A percentile compares a stretch with the other conserved stretches of the same genome.
These are phyloP conservation scores for Pavo muticus DNA, from an alignment of 2,113 vertebrate genomes.

Conservation along the genomic window DNA sequence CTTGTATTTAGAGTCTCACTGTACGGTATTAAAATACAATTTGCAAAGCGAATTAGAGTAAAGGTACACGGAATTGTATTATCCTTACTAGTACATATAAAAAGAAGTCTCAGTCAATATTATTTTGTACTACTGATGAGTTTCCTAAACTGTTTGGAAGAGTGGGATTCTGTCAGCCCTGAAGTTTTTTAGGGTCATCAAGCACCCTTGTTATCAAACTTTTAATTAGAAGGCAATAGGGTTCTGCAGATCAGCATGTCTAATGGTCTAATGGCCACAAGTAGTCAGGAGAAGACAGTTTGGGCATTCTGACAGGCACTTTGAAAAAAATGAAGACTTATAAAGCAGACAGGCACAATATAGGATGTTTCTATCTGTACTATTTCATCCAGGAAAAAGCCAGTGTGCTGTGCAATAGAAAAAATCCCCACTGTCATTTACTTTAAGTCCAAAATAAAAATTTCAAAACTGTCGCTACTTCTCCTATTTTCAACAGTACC, in stretches of 20 bases:
- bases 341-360: background rate
- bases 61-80: constrained; percentile 14
- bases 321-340: background rate
- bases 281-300: background rate
- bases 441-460: background rate
- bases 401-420: constrained; percentile 47
- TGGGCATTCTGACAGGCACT: background rate
- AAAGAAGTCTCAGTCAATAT: constrained; percentile 29
- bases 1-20: constrained; percentile 57
- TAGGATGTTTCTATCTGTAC: background rate
- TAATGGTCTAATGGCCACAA: background rate
- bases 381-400: constrained; percentile 20
- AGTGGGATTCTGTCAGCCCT: constrained; percentile 3
- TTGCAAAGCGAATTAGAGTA: constrained; percentile 43
- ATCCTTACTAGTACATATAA: constrained; percentile 1
- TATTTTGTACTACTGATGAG: constrained; percentile 34
- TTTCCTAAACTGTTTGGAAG: constrained; percentile 9
- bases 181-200: background rate
- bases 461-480: constrained; percentile 17
- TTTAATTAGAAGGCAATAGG: background rate
- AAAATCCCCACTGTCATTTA: background rate
- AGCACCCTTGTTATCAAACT: background rate
- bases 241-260: background rate
- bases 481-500: constrained; percentile 31
- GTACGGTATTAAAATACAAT: constrained; percentile 50